Evolutionary conservation across 2,113 vertebrate species (phyloP), one percentile per base, ranked within the genome.

Genomic region (Manacus vitellinus): DNA sequence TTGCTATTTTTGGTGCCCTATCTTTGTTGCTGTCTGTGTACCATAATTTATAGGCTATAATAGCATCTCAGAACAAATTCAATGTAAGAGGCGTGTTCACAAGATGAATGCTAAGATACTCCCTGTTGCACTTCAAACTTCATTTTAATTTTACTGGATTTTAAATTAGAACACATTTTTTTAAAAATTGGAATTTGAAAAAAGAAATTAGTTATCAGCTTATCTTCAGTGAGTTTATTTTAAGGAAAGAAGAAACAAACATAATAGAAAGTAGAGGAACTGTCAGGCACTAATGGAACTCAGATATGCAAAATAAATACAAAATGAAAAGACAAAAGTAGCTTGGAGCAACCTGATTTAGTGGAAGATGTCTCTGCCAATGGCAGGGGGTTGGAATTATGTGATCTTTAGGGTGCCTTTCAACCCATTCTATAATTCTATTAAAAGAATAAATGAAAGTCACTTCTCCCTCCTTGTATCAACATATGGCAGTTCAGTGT

Each of bases 61-160:
- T 17, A 70, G n/a, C 37, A 66, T 47, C 62, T 49, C 59, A 88
- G 83, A 88, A 71, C 51, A 92, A 90, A 88, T 77, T 73, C 77
- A 61, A 25, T 74, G 5, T 21, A 82, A 85, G 82, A 85, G 44
- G 56, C 83, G 7, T 63, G 63, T 55, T 92, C 77, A 67, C 51
- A 61, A 65, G 77, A 91, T 66, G 58, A 88, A 59, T 92, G 49
- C 67, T 88, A 86, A 89, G 58, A 56, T 73, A 63, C 13, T 92
- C 31, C 33, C 86, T 79, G 59, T 44, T 70, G 63, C 76, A 30
- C 56, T 94, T 87, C 73, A 85, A 65, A 58, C 59, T 83, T 54
- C 41, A 49, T 89, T 94, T 89, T 83, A 9, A 79, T 95, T 93
- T 62, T 81, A 41, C 21, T 90, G 75, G 90, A 70, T 83, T 92